phyloP scores from a whole-genome alignment of 2,113 vertebrate genomes.

The Conger conger region DNA sequence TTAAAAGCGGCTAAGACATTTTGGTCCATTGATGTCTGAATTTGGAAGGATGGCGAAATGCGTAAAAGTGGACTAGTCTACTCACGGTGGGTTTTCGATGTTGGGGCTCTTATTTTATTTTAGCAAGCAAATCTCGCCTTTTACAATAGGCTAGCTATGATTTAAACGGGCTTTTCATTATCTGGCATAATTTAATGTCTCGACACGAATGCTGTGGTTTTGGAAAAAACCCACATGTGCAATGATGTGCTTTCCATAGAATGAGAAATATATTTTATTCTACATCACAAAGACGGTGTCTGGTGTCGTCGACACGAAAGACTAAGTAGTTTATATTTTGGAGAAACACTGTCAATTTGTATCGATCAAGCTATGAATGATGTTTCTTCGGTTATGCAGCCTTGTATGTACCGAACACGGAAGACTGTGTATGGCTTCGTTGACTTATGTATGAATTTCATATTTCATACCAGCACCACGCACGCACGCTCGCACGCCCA shows the following conservation, averaged over 20 bases:
- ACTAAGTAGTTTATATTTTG: neutral
- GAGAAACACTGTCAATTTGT: neutral
- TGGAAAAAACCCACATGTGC: neutral
- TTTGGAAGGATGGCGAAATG: neutral
- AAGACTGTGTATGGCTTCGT: neutral
- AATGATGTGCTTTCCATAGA: neutral
- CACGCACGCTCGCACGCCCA: neutral
- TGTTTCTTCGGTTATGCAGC: neutral
- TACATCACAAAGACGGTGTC: neutral
- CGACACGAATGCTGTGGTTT: neutral
- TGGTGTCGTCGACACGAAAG: neutral
- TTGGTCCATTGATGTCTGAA: neutral
- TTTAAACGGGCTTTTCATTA: neutral
- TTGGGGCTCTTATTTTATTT: neutral
- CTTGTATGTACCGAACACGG: neutral
- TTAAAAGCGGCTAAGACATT: neutral
- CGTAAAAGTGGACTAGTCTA: too few species aligned
- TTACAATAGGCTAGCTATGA: neutral
- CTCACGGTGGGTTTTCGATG: too few species aligned
- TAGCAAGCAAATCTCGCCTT: neutral
- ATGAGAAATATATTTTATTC: neutral
- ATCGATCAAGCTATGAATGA: neutral
- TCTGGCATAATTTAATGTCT: neutral
- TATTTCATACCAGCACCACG: neutral
- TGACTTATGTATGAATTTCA: neutral